These are phyloP conservation scores for Tarsius wallacei DNA, from an alignment of 2,797 vertebrate species.

Conservation along the genomic window DNA sequence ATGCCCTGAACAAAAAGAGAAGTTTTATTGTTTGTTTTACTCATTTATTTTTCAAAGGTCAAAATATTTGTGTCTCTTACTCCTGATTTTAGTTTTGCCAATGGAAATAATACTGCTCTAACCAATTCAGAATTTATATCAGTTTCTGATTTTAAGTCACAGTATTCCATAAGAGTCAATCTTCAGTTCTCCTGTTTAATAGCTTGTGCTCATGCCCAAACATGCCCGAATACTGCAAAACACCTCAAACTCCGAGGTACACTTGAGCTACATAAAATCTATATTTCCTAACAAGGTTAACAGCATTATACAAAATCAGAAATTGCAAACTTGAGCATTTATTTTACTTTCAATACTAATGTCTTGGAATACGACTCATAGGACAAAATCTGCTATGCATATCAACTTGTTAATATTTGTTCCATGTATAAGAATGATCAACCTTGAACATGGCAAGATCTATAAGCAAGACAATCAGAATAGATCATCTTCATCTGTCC, in stretches of 20 bases:
- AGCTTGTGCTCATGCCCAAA: neutral
- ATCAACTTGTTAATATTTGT: neutral
- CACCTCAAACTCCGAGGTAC: neutral
- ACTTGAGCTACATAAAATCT: neutral
- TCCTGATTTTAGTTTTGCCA: neutral
- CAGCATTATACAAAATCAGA: neutral
- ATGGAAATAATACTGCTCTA: neutral
- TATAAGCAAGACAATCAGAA: no score
- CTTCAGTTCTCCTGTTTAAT: neutral
- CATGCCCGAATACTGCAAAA: neutral
- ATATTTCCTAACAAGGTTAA: neutral
- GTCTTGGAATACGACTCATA: neutral
- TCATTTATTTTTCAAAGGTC: neutral
- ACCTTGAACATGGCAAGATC: no score
- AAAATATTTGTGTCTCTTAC: neutral
- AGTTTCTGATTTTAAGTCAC: neutral
- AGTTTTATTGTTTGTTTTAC: neutral
- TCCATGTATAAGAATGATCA: neutral
- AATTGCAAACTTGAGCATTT: neutral
- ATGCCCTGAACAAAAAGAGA: neutral
- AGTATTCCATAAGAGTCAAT: neutral
- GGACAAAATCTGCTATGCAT: neutral
- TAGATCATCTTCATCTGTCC: neutral
- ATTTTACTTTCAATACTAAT: neutral
- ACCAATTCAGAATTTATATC: neutral